Evolutionary conservation across 2,797 vertebrate species (phyloP).

Genomic region (Borostomias antarcticus): DNA sequence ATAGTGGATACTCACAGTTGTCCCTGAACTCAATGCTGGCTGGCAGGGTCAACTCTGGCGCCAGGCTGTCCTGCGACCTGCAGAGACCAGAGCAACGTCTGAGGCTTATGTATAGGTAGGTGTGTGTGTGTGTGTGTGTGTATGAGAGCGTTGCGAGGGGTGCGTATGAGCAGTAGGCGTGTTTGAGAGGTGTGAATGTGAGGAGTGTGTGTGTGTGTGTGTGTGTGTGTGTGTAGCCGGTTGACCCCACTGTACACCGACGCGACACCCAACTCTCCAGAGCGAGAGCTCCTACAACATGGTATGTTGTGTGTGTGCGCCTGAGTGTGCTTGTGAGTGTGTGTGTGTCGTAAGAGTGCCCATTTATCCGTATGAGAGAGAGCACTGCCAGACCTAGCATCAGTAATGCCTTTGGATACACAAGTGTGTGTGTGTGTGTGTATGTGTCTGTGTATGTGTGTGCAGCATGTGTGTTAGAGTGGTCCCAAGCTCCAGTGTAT

Average conservation of each 20-base stretch:
- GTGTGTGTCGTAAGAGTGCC: no score
- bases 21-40: slow-evolving; percentile 97
- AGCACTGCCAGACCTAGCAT: no score
- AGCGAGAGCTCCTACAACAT: slow-evolving; percentile 22
- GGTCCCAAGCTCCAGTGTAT: background rate
- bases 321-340: slow-evolving; percentile 13
- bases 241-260: slow-evolving; percentile 35
- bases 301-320: slow-evolving; percentile 15
- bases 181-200: no score
- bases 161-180: no score
- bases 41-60: slow-evolving; percentile 87
- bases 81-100: slow-evolving; percentile 24
- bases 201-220: background rate
- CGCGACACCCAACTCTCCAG: slow-evolving; percentile 34
- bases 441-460: slow-evolving; percentile 17
- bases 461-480: slow-evolving; percentile 4
- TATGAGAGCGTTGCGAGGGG: no score
- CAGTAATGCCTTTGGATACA: no score
- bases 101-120: background rate
- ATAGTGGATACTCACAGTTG: slow-evolving; percentile 85
- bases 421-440: slow-evolving; percentile 12
- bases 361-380: no score
- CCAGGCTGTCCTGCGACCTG: slow-evolving; percentile 86
- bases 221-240: slow-evolving; percentile 3
- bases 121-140: background rate